Conservation (phyloP, 2,113 vertebrate species). For the Tamias sibiricus region DNA sequence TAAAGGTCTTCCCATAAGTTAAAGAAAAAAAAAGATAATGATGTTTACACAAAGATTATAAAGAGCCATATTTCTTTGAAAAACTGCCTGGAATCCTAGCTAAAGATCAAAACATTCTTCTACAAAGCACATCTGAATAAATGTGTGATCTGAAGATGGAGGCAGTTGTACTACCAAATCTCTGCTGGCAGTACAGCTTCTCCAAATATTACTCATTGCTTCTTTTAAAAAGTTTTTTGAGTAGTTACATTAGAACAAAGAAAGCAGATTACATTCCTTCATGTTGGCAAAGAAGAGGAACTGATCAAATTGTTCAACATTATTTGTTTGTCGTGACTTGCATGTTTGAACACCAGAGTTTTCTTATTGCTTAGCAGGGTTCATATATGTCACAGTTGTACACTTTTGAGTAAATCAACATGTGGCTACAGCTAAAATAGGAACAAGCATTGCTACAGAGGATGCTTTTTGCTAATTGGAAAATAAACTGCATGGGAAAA, state of each 20-base stretch:
- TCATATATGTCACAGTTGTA: neutral
- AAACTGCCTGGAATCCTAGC: constrained; percentile 37
- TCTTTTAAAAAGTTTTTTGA: neutral
- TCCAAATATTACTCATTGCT: neutral
- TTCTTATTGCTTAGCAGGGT: neutral
- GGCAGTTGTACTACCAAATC: neutral
- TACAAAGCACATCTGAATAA: constrained; percentile 22
- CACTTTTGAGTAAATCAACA: neutral
- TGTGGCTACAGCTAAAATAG: neutral
- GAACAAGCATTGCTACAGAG: neutral
- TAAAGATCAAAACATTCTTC: constrained; percentile 56
- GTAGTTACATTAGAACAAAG: neutral
- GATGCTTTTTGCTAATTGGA: neutral
- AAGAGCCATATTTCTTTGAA: constrained; percentile 46
- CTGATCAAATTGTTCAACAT: fast-evolving
- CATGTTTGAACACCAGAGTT: neutral
- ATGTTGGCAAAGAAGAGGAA: neutral
- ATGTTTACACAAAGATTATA: constrained; percentile 55
- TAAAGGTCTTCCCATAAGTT: constrained; percentile 1
- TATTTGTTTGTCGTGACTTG: neutral
- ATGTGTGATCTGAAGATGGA: neutral
- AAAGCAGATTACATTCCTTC: neutral
- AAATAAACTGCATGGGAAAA: neutral
- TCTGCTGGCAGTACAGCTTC: neutral
- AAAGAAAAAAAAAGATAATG: constrained; percentile 52